Evolutionary conservation across 2,797 vertebrate genomes (phyloP).

Genomic region (Gallinago nigripennis): DNA sequence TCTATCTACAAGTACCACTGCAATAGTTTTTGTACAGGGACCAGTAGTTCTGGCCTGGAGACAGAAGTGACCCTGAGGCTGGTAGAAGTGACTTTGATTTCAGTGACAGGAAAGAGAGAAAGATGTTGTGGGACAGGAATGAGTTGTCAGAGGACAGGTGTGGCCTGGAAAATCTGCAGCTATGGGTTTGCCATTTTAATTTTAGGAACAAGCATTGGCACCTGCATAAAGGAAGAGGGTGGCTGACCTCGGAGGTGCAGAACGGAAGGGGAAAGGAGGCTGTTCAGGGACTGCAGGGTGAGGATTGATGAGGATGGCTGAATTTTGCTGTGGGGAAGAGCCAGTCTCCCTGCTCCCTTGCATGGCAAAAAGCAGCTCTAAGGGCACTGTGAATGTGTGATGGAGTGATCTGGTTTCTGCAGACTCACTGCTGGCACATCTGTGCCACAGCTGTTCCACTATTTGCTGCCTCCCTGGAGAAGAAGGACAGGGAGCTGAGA

Average conservation of each 20-base stretch:
- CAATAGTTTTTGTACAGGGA: fast-evolving
- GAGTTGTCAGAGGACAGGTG: not conserved
- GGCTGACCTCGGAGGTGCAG: not conserved
- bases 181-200: not conserved
- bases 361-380: not conserved
- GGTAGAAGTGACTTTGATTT: not conserved
- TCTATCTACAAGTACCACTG: not conserved
- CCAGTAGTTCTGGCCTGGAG: too few species aligned
- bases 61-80: not conserved
- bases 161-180: not conserved
- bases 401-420: not conserved
- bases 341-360: not conserved
- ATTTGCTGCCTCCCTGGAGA: too few species aligned
- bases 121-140: not conserved
- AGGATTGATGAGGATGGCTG: fast-evolving
- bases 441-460: too few species aligned
- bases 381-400: not conserved
- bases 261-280: not conserved
- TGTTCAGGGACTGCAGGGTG: not conserved
- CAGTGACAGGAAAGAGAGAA: not conserved
- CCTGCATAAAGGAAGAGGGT: not conserved
- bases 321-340: not conserved
- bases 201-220: not conserved
- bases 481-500: not conserved
- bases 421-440: not conserved